Conservation (phyloP, 2,113 vertebrate genomes). For the Loxodonta africana region DNA sequence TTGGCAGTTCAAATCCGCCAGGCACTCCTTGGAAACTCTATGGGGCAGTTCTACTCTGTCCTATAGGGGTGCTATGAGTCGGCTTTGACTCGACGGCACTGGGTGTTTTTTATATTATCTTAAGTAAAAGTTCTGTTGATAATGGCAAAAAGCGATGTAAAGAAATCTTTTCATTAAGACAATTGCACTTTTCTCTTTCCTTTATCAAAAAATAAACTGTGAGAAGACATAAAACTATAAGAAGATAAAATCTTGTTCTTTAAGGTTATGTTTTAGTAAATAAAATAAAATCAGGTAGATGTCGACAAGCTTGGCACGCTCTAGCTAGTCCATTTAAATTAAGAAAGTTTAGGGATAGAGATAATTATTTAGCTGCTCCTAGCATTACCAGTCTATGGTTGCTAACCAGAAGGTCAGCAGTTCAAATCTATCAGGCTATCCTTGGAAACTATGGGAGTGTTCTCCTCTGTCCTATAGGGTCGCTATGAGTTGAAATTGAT, state of each 20-base stretch:
- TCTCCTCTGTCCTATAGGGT: too few species aligned
- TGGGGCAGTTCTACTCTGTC: too few species aligned
- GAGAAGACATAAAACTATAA: not conserved
- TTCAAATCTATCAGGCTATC: too few species aligned
- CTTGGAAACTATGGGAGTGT: too few species aligned
- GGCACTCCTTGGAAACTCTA: too few species aligned
- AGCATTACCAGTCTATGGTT: not conserved
- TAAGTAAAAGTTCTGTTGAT: not conserved
- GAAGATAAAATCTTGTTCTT: not conserved
- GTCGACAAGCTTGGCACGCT: not conserved
- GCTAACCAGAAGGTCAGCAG: too few species aligned
- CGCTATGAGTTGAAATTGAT: too few species aligned
- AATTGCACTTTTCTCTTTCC: not conserved
- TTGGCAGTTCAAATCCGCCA: too few species aligned
- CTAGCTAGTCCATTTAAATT: not conserved
- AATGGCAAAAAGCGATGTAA: slow-evolving; percentile 2
- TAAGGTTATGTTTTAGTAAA: not conserved
- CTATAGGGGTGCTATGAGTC: too few species aligned
- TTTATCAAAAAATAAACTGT: slow-evolving; percentile 29
- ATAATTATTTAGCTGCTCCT: not conserved
- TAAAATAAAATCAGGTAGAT: not conserved
- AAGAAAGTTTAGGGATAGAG: not conserved
- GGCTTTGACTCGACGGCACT: too few species aligned
- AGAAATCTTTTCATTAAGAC: slow-evolving; percentile 47
- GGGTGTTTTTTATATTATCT: not conserved